These are phyloP conservation scores for Equus quagga DNA, from an alignment of 2,113 vertebrate species.

Conservation along the genomic window DNA sequence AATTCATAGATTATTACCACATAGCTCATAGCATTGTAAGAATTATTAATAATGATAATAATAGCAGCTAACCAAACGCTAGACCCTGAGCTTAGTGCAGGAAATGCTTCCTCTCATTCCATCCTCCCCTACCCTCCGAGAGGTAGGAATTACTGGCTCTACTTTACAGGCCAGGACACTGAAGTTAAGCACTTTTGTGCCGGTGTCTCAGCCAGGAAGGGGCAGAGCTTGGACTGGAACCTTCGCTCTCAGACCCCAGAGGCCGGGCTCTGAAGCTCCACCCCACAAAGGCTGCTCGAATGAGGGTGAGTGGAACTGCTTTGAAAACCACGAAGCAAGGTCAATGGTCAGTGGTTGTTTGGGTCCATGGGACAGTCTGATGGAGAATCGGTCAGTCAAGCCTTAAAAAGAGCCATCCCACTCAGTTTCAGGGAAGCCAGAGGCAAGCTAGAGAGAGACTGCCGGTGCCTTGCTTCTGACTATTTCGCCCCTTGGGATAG, in stretches of 20 bases:
- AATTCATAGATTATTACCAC: neutral
- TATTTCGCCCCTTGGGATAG: neutral
- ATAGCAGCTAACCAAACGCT: neutral
- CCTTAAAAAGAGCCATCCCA: neutral
- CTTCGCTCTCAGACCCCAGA: neutral
- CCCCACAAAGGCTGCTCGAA: neutral
- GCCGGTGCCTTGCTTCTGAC: neutral
- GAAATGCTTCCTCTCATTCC: neutral
- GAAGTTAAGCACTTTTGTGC: neutral
- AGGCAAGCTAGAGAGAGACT: neutral
- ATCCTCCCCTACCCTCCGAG: neutral
- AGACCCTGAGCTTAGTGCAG: neutral
- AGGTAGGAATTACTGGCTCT: neutral
- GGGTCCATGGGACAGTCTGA: neutral
- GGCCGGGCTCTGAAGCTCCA: neutral
- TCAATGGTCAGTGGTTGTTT: neutral
- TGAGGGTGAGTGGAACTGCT: neutral
- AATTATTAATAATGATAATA: neutral
- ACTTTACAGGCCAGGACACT: neutral
- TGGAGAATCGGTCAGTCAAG: neutral
- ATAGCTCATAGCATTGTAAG: neutral
- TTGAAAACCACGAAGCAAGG: neutral
- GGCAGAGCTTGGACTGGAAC: neutral
- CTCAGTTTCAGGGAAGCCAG: neutral
- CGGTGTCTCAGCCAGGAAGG: neutral